Conservation (phyloP, 2,113 vertebrate species). For the Syngnathus typhle region DNA sequence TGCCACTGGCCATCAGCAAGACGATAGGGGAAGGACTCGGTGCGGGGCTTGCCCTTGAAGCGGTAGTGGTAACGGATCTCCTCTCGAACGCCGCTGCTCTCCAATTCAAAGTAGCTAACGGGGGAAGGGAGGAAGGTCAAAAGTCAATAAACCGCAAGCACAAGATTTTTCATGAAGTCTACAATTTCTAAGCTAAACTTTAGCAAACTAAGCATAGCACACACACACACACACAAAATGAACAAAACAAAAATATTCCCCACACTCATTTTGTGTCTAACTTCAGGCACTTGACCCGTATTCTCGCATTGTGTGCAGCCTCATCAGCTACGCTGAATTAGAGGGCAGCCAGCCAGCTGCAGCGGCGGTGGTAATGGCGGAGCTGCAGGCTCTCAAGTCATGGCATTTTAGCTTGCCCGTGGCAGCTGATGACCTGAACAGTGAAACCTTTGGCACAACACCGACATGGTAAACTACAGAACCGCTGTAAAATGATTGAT, state of each 20-base stretch:
- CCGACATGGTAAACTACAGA: constrained; percentile 1
- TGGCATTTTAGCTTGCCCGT: constrained; percentile 59
- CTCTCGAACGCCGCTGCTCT: constrained; percentile 88
- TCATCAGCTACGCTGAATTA: constrained; percentile 39
- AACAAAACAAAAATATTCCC: not conserved
- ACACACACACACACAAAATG: too few species aligned
- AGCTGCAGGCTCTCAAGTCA: constrained; percentile 39
- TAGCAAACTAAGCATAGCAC: not conserved
- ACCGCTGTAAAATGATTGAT: not conserved
- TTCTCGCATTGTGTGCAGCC: constrained; percentile 12
- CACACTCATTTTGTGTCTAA: not conserved
- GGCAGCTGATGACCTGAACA: constrained; percentile 36
- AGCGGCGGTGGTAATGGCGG: not conserved
- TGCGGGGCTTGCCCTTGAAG: constrained; percentile 78
- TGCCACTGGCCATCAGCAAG: constrained; percentile 93
- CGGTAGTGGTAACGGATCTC: constrained; percentile 90
- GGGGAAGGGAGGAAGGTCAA: constrained; percentile 14
- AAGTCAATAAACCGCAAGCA: constrained; percentile 2
- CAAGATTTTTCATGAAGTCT: not conserved
- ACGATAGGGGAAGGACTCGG: constrained; percentile 87
- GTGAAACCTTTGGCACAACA: constrained; percentile 5
- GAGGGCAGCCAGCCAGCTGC: constrained; percentile 20
- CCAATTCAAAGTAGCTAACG: constrained; percentile 90
- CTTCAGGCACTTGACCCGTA: constrained; percentile 21
- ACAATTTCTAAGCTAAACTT: not conserved